Base-by-base conservation (phyloP, 2,113 vertebrate species). In the Crypturellus undulatus region DNA sequence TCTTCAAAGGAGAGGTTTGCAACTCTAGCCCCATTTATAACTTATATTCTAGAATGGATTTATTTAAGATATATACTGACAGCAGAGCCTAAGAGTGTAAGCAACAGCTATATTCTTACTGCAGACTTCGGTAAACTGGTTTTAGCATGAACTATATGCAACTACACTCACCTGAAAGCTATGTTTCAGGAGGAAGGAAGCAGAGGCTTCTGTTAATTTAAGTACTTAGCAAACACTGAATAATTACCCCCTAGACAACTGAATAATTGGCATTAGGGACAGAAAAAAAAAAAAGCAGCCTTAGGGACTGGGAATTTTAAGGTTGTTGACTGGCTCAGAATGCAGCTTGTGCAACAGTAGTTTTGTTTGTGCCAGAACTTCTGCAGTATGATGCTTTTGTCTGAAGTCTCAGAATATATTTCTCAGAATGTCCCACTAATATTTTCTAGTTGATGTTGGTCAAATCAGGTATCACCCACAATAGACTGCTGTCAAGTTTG, bases 381-480 rank as follows among this genome's bases (percentile, higher is more conserved):
- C 75, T 17, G 34, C 13, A 2, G 77, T 32, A 59, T 0, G 1
- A 93, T 11, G 34, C 17, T 22, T 28, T 79, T 47, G 19, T 82
- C 87, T 72, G 60, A 91, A 72, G 78, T 79, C 92, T 58, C 69
- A 26, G n/a, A 87, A 62, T 14, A 34, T 2, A 22, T 71, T 93
- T 63, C 56, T 93, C 54, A 81, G 42, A 87, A 59, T 70, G 87
- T 58, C n/a, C 40, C 38, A 96, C 83, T 69, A 81, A 52, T n/a
- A 69, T 72, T 89, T 58, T 58, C 54, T 32, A 58, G 83, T 85
- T 80, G 93, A 88, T 62, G 47, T 69, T 60, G 51, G 88, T 76
- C 65, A 92, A 93, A 78, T 47, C 79, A 67, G 38, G 90, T 90
- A 15, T 92, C 90, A 89, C 58, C 47, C 83, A 81, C 62, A 32